Evolutionary conservation across 30 jellyfish, hydroid and myxozoan genomes (phyloP), one percentile per base, ranked within the genome.

Genomic region (Haliclystus octoradiatus): DNA sequence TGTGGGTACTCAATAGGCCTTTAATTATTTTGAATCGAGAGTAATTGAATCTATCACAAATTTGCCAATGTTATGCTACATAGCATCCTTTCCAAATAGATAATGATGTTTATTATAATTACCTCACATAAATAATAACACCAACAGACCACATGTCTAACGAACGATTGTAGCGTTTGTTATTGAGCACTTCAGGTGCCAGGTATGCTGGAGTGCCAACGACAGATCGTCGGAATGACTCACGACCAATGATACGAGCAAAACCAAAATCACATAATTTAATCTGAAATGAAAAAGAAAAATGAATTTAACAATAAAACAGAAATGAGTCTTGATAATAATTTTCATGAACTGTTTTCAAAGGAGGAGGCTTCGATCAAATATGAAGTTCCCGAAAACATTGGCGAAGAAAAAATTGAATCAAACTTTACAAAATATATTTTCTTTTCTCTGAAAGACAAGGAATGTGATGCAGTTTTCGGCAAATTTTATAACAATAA

Each of bases 131-230:
- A 29, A 89, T 89, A 46, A 89, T 89, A 69, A 89, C 98, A 29
- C 98, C 98, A 30, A 89, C 98, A 0, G 98, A 89, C 98, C 98
- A 89, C 98, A 89, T 89, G 52, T 89, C 98, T 19, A 89, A 65
- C 3, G 98, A 75, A 46, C 98, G 71, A 69, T 89, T 89, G 80
- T 89, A 89, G 49, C 80, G 80, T 68, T 78, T 76, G 69, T 89
- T 89, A 73, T 75, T 89, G 9, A 89, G 79, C 9, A 89, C 98
- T 71, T 89, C 98, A 0, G 98, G 98, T 15, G 98, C 98, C 28
- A 89, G 72, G 64, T 89, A 89, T n/a, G 98, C 98, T 31, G 98
- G 98, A 12, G 98, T 89, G 12, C 98, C 98, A 70, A 89, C 98
- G 50, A 89, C 98, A 15, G 98, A 89, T 15, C 98, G 90, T 5